These are phyloP conservation scores for Solea senegalensis DNA, from an alignment of 2,113 vertebrate genomes.

Conservation along the genomic window DNA sequence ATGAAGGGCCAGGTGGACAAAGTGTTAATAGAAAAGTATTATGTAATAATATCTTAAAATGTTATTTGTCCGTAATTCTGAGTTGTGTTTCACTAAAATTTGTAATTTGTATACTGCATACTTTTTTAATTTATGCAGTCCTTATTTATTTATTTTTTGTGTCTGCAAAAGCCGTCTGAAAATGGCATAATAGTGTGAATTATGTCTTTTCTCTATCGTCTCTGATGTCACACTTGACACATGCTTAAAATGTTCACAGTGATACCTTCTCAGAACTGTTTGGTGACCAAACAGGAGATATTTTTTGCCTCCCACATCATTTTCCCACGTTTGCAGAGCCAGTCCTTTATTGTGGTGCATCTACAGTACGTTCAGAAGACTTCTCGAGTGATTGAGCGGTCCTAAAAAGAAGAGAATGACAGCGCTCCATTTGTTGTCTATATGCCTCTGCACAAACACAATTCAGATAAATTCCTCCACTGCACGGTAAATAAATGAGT, in stretches of 20 bases:
- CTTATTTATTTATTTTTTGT: too few relatives aligned
- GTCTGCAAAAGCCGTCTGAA: neutral
- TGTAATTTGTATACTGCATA: neutral
- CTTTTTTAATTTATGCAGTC: neutral
- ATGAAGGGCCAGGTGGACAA: too few relatives aligned
- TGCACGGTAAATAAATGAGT: constrained; percentile 34
- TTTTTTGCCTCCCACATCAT: neutral
- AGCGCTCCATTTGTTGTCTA: too few relatives aligned
- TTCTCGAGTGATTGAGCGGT: constrained; percentile 16
- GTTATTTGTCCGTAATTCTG: constrained; percentile 10
- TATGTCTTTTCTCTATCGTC: too few relatives aligned
- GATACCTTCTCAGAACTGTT: neutral
- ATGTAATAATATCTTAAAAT: too few relatives aligned
- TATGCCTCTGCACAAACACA: constrained; percentile 22
- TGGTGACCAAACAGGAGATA: neutral
- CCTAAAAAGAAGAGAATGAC: constrained; percentile 8
- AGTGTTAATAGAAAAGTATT: too few relatives aligned
- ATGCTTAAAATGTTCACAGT: neutral
- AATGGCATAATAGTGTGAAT: neutral
- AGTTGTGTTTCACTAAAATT: constrained; percentile 4
- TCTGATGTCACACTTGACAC: neutral
- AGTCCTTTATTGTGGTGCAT: neutral
- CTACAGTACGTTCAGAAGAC: neutral
- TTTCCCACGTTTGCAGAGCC: constrained; percentile 3
- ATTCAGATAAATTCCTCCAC: constrained; percentile 18